Evolutionary conservation across 2,113 vertebrate genomes (phyloP), one percentile per base, ranked within the genome.

Genomic region (Bambusicola thoracicus): DNA sequence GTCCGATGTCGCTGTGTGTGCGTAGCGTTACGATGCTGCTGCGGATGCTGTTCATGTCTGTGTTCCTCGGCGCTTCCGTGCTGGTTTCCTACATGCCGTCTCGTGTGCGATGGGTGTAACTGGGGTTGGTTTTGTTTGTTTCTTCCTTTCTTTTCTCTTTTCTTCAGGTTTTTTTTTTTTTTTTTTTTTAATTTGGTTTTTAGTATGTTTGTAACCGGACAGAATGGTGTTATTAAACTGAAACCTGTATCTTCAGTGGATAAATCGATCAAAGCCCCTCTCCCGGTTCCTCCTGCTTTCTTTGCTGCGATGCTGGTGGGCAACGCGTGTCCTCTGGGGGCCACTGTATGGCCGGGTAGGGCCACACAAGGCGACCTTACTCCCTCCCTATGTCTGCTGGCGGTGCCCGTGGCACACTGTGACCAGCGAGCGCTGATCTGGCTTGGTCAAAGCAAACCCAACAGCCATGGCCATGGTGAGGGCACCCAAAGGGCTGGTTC

Each of bases 191-290:
- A 94, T 94, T 97, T 96, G 96, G 93, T 96, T 97, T 96, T 95
- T 95, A 97, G 96, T 94, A 96, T 94, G 95, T 97, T 97, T 96
- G 96, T 97, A 97, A 94, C 76, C 82, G 0, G 87, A 94, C 87
- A 81, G 89, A 93, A 90, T 65, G 93, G 95, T 94, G 96, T 97
- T 81, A 96, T 93, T 93, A 95, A 97, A 96, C 90, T 12, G 30
- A 95, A 88, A 94, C 90, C 81, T 94, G 91, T 97, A 95, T 94
- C 90, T 97, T 91, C 95, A 85, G 87, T 97, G 91, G 94, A 97
- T 97, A 96, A 96, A 97, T 43, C 85, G 10, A 72, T 90, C 87
- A 62, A 96, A 93, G 51, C 65, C 58, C 76, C 65, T 53, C 76
- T 82, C 90, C 76, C 25, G 7, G 62, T 36, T 94, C 80, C n/a